Conservation (phyloP, 2,888 invertebrate species). For the Theodoxus fluviatilis region DNA sequence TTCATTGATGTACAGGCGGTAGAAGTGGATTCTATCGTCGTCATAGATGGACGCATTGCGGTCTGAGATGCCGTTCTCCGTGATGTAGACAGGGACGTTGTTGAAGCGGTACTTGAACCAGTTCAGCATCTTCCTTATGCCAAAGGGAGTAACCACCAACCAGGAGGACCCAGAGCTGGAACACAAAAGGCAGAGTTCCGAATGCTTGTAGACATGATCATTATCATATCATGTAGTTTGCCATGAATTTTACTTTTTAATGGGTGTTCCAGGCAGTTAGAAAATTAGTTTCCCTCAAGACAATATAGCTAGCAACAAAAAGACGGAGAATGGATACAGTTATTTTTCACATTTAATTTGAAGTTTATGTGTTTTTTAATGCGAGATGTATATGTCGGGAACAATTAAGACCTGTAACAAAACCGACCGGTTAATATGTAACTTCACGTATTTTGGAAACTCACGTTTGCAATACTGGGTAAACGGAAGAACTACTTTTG, state of each 20-base stretch:
- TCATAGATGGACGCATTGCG: constrained; percentile 51
- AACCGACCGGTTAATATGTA: no score
- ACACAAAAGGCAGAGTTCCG: background rate
- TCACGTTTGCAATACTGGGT: no score
- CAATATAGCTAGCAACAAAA: no score
- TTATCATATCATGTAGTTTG: background rate
- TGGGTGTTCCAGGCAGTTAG: background rate
- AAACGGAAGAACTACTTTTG: no score
- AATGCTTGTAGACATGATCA: background rate
- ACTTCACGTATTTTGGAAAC: no score
- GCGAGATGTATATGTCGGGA: no score
- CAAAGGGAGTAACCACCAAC: constrained; percentile 52
- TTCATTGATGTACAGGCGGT: constrained; percentile 55
- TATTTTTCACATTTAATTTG: no score
- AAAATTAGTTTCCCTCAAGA: no score
- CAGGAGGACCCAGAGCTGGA: constrained; percentile 48
- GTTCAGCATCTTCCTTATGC: constrained; percentile 51
- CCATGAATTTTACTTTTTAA: background rate
- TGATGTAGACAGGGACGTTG: constrained; percentile 50
- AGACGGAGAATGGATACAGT: no score
- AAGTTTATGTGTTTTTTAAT: no score
- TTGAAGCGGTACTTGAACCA: constrained; percentile 50
- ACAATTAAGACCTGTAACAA: no score
- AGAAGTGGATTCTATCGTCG: constrained; percentile 49
- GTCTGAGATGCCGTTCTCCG: constrained; percentile 61